Evolutionary conservation across 2,888 invertebrate genomes (phyloP).

Genomic region (Synergus umbraculus): DNA sequence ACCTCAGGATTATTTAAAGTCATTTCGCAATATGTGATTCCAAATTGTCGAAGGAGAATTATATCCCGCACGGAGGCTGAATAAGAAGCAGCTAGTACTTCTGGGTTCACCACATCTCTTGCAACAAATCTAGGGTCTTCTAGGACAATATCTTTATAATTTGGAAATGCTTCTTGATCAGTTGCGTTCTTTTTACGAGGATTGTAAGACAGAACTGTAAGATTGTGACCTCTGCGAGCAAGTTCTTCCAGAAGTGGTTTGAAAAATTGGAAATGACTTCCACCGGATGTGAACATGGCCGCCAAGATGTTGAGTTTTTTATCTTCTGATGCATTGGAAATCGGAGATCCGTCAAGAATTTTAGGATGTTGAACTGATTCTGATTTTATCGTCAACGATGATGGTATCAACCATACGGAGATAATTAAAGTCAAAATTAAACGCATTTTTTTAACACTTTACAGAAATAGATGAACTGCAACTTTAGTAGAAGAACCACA

Average conservation of each 20-base stretch:
- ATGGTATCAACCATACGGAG: neutral
- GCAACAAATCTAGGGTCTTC: neutral
- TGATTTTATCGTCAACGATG: neutral
- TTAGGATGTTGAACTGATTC: neutral
- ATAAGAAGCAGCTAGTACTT: too few relatives aligned
- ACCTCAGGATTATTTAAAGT: conserved; percentile 75
- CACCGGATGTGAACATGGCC: conserved; percentile 75
- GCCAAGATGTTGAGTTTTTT: neutral
- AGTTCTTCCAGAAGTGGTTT: conserved; percentile 81
- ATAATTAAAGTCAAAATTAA: neutral
- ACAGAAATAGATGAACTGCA: neutral
- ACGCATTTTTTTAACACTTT: neutral
- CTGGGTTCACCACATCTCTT: neutral
- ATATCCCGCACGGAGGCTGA: too few relatives aligned
- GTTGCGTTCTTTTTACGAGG: conserved; percentile 66
- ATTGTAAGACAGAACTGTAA: conserved; percentile 84
- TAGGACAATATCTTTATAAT: conserved; percentile 82
- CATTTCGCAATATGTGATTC: neutral
- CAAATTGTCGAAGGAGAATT: too few relatives aligned
- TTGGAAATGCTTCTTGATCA: conserved; percentile 73
- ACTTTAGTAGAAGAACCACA: neutral
- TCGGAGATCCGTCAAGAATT: too few relatives aligned
- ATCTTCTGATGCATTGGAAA: neutral
- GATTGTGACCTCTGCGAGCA: conserved; percentile 82
- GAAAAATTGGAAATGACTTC: conserved; percentile 85